Percentiles rank a stretch among this genome's conserved stretches.
These are phyloP conservation scores for Decapterus maruadsi DNA, from an alignment of 2,797 vertebrate genomes.

Conservation along the genomic window DNA sequence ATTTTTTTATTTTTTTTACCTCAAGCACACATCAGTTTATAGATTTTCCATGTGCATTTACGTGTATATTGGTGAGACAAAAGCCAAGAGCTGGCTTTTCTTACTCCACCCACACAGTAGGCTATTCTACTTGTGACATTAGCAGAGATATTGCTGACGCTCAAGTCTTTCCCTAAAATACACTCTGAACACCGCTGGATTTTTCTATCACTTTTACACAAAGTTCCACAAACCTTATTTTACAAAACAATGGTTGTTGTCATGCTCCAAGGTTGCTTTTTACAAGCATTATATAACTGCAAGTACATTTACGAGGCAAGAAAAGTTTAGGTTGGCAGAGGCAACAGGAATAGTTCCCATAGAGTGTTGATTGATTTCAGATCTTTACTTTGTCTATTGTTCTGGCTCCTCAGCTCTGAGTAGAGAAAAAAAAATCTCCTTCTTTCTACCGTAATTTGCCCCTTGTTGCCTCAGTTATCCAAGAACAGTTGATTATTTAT, in stretches of 20 bases:
- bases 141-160: background rate
- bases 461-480: slow-evolving; percentile 28
- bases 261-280: slow-evolving; percentile 15
- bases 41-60: slow-evolving; percentile 77
- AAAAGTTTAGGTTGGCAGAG: slow-evolving; percentile 47
- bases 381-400: slow-evolving; percentile 52
- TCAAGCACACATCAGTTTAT: slow-evolving; percentile 66
- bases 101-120: slow-evolving; percentile 31
- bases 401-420: slow-evolving; percentile 19
- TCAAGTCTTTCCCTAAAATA: background rate
- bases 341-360: slow-evolving; percentile 23
- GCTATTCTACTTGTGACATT: slow-evolving; percentile 31
- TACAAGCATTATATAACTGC: slow-evolving; percentile 38
- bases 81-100: slow-evolving; percentile 39
- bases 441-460: slow-evolving; percentile 12
- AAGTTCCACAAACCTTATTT: background rate
- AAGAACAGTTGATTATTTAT: slow-evolving; percentile 63
- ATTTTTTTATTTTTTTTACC: slow-evolving; percentile 45
- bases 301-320: slow-evolving; percentile 50
- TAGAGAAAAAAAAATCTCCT: slow-evolving; percentile 11
- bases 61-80: slow-evolving; percentile 45
- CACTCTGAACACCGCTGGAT: background rate
- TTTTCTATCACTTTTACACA: slow-evolving; percentile 16
- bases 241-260: slow-evolving; percentile 12
- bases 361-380: slow-evolving; percentile 57